A percentile compares a stretch with the other conserved stretches of the same genome.
Conservation (phyloP, 2,888 invertebrate species). For the Cerceris ruficornis region DNA sequence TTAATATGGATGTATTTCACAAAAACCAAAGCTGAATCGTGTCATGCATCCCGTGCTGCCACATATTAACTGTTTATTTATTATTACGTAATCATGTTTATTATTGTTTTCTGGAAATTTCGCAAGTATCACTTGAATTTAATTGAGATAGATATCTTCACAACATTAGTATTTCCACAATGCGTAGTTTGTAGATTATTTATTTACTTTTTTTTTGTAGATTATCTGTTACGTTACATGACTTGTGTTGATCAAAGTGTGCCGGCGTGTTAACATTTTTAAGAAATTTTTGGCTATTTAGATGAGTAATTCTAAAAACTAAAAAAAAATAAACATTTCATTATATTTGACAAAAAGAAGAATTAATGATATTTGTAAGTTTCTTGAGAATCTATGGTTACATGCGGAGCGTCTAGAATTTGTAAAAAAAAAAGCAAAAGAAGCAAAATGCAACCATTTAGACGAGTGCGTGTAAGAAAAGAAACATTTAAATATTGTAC, state of each 20-base stretch:
- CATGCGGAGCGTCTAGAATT: constrained; percentile 26
- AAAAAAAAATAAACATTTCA: constrained; percentile 2
- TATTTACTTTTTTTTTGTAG: constrained; percentile 55
- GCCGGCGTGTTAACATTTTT: constrained; percentile 9
- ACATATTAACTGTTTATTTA: constrained; percentile 69
- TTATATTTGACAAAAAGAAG: constrained; percentile 21
- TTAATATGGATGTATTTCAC: constrained; percentile 65
- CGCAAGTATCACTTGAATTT: constrained; percentile 42
- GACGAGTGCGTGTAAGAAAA: constrained; percentile 42
- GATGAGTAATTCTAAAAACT: constrained; percentile 13
- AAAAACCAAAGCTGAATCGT: constrained; percentile 68
- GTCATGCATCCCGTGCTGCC: constrained; percentile 56
- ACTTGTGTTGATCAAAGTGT: constrained; percentile 21
- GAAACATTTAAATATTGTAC: constrained; percentile 58
- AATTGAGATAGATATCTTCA: constrained; percentile 31
- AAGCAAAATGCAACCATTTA: constrained; percentile 35
- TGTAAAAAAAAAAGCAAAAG: constrained; percentile 9
- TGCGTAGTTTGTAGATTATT: constrained; percentile 55
- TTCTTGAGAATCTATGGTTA: constrained; percentile 29
- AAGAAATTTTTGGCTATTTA: constrained; percentile 19
- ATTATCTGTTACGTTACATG: constrained; percentile 23
- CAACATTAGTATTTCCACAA: constrained; percentile 46
- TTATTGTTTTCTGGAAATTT: constrained; percentile 47
- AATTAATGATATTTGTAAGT: constrained; percentile 38
- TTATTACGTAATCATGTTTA: constrained; percentile 60